phyloP scores from a whole-genome alignment of 1,140 invertebrate genomes.

The Bombus sibiricus region DNA sequence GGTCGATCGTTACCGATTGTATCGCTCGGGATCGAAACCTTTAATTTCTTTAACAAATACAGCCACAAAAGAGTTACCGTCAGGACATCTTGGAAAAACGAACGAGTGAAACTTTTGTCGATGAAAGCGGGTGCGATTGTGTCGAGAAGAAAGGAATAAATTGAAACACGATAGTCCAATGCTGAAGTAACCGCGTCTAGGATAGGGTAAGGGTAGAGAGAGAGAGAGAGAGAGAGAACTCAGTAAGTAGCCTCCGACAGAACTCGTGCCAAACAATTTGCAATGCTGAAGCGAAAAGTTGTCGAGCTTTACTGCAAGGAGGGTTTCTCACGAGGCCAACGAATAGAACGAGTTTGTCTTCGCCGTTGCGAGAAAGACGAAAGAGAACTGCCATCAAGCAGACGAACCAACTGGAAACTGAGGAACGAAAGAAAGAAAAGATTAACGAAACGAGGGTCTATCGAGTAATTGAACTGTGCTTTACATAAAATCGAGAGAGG shows the following conservation, averaged over 20 bases:
- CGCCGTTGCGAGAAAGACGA: conserved; percentile 18
- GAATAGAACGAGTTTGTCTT: conserved; percentile 38
- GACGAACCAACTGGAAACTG: conserved; percentile 22
- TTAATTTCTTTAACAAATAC: neutral
- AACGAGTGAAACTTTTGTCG: neutral
- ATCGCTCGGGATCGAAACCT: neutral
- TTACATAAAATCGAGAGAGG: neutral
- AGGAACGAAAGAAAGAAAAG: conserved; percentile 37
- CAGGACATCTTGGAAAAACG: conserved; percentile 1
- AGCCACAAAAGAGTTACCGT: neutral
- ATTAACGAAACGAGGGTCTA: conserved; percentile 28
- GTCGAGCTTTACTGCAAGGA: conserved; percentile 61
- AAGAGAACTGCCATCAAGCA: conserved; percentile 10
- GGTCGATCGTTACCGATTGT: neutral
- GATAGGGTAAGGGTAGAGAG: conserved; percentile 25
- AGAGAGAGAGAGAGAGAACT: neutral
- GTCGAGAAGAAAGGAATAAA: conserved; percentile 62
- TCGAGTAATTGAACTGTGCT: conserved; percentile 30
- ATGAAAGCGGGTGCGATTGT: conserved; percentile 17
- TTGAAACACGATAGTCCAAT: conserved; percentile 65
- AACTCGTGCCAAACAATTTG: conserved; percentile 79
- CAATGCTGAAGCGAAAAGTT: conserved; percentile 80
- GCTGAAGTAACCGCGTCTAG: conserved; percentile 35
- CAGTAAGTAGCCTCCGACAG: conserved; percentile 55
- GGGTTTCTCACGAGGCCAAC: conserved; percentile 42